phyloP scores from a whole-genome alignment of 2,113 vertebrate species.

The Rhabdomys dilectus region DNA sequence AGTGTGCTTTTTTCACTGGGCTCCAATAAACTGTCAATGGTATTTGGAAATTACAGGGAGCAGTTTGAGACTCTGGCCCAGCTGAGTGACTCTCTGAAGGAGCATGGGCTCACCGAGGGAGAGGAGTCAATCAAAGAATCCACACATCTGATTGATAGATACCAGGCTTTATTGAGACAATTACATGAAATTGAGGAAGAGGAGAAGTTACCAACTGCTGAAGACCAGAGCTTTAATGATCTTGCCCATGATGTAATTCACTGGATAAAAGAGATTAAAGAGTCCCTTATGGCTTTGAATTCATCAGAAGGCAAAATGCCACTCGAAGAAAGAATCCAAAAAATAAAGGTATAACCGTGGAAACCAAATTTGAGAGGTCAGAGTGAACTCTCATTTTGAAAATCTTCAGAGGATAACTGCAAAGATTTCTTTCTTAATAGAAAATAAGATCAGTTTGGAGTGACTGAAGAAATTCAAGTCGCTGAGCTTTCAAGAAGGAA shows the following conservation, averaged over 20 bases:
- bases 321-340: conserved; percentile 80
- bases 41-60: conserved; percentile 82
- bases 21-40: conserved; percentile 42
- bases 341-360: conserved; percentile 85
- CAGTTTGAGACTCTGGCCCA: conserved; percentile 83
- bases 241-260: conserved; percentile 81
- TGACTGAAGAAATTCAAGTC: conserved; percentile 45
- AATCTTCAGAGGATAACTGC: conserved; percentile 53
- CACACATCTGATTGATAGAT: conserved; percentile 76
- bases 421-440: conserved; percentile 60
- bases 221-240: conserved; percentile 81
- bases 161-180: conserved; percentile 77
- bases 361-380: conserved; percentile 62
- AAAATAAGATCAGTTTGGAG: conserved; percentile 13
- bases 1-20: background rate
- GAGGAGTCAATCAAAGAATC: conserved; percentile 80
- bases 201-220: conserved; percentile 53
- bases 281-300: conserved; percentile 82
- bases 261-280: conserved; percentile 85
- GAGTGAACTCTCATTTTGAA: conserved; percentile 68
- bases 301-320: conserved; percentile 82
- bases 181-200: conserved; percentile 76
- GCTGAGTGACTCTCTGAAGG: conserved; percentile 81
- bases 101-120: conserved; percentile 78
- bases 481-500: conserved; percentile 23